phyloP scores from a whole-genome alignment of 2,888 invertebrate species.

The Chaitophorus viminalis region DNA sequence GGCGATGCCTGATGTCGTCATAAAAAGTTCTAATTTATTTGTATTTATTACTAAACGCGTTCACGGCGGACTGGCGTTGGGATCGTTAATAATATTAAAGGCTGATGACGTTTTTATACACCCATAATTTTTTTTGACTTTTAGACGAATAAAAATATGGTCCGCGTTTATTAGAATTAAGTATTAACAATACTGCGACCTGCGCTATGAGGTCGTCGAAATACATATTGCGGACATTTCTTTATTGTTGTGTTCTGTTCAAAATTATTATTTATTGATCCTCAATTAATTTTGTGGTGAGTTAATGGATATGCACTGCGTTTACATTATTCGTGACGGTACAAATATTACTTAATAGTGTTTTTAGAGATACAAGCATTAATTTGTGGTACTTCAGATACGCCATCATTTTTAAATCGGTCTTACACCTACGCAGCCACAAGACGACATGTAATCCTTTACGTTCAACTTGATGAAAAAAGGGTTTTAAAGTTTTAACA shows the following conservation, averaged over 20 bases:
- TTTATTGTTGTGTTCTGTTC: neutral
- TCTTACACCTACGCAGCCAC: no score
- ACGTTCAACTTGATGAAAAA: no score
- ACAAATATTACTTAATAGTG: no score
- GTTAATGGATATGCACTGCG: no score
- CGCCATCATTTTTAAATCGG: no score
- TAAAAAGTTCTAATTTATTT: slow-evolving; percentile 50
- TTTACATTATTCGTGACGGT: no score
- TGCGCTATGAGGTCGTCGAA: neutral
- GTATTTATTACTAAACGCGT: slow-evolving; percentile 30
- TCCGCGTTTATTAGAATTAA: slow-evolving; percentile 27
- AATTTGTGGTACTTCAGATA: no score
- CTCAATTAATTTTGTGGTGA: no score
- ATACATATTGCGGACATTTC: neutral
- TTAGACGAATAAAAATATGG: neutral
- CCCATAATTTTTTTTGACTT: slow-evolving; percentile 15
- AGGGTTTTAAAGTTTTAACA: no score
- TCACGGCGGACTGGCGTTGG: neutral
- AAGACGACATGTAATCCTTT: no score
- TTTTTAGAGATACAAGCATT: no score
- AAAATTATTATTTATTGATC: no score
- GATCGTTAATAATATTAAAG: slow-evolving; percentile 39
- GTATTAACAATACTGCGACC: slow-evolving; percentile 10
- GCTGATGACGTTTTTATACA: neutral
- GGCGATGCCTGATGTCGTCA: slow-evolving; percentile 14